Conservation (phyloP, 2,888 invertebrate genomes). For the Alviniconcha strummeri region DNA sequence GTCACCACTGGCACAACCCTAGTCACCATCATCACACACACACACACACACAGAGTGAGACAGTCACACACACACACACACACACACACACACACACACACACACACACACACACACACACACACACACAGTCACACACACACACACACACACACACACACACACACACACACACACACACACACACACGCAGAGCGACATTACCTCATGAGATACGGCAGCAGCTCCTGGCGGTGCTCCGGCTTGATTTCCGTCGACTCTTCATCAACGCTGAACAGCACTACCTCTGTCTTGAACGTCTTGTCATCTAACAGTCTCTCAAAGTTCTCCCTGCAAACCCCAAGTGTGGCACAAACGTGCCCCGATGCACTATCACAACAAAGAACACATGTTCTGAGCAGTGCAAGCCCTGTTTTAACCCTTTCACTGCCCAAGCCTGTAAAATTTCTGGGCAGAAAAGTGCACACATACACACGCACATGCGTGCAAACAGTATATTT, state of each 20-base stretch:
- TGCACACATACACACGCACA: too few species aligned
- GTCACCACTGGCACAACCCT: too few species aligned
- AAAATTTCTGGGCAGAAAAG: too few species aligned
- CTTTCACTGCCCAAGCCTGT: neutral
- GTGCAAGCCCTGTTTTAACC: neutral
- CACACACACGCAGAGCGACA: neutral
- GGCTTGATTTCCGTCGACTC: conserved; percentile 81
- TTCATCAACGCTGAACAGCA: conserved; percentile 85
- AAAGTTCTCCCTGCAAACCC: conserved; percentile 80
- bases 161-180: neutral
- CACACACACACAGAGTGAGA: neutral
- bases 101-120: neutral
- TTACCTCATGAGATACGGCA: conserved; percentile 74
- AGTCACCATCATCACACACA: neutral
- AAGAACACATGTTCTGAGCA: too few species aligned
- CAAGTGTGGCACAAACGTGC: neutral
- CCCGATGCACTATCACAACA: too few species aligned
- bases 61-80: conserved; percentile 1
- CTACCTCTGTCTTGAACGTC: conserved; percentile 89
- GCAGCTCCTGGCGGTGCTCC: conserved; percentile 83
- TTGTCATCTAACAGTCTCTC: conserved; percentile 89
- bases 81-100: neutral
- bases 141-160: conserved; percentile 3
- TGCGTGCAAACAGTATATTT: too few species aligned
- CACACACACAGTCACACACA: neutral